A percentile compares a stretch with the other conserved stretches of the same genome.
These are phyloP conservation scores for Coremacera marginata DNA, from an alignment of 2,888 invertebrate species.

Conservation along the genomic window DNA sequence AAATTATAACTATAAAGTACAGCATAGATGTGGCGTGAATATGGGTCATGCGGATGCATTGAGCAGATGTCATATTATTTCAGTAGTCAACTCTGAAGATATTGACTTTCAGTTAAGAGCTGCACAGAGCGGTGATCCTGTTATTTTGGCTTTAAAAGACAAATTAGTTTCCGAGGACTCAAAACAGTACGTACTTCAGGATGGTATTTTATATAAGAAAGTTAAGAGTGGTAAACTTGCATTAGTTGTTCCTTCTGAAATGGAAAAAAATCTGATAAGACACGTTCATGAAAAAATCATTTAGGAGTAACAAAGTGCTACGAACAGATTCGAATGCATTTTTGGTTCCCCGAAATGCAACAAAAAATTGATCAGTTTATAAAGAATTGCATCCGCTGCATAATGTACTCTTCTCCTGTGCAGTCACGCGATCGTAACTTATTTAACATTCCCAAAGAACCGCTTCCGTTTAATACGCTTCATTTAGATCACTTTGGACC, in stretches of 20 bases:
- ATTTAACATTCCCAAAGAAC: background rate
- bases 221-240: background rate
- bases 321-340: background rate
- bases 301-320: background rate
- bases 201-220: background rate
- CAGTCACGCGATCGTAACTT: too few relatives aligned
- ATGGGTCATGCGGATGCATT: conserved; percentile 41
- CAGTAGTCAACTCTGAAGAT: too few relatives aligned
- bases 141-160: too few relatives aligned
- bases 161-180: too few relatives aligned
- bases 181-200: background rate
- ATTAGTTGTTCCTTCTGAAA: background rate
- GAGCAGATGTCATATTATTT: conserved; percentile 9
- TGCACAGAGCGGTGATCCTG: too few relatives aligned
- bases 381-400: background rate
- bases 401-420: too few relatives aligned
- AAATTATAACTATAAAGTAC: conserved; percentile 39
- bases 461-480: background rate
- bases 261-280: background rate
- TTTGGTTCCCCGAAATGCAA: background rate
- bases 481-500: background rate
- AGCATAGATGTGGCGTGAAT: conserved; percentile 15
- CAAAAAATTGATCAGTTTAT: background rate
- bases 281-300: background rate
- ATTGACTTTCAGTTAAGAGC: too few relatives aligned